Base-by-base conservation (phyloP, 2,797 vertebrate genomes). In the Brotula barbata region DNA sequence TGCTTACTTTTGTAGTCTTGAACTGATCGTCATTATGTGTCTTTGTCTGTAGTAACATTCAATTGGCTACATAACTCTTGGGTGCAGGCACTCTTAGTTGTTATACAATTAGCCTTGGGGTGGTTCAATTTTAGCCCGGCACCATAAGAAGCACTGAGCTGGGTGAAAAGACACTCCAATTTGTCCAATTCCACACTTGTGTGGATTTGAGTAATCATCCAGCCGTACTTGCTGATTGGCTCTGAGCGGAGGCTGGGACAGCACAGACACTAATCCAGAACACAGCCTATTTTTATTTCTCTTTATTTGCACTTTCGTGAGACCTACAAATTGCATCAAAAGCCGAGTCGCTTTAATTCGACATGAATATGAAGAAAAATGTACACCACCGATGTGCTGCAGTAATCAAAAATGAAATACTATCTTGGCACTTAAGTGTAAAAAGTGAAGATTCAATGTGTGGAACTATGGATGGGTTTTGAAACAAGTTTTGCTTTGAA, bases 21-120 rank as follows among this genome's bases (percentile, higher is more conserved):
- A 83, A 82, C 83, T 89, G 82, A 89, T 85, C 89, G 84, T 70
- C 85, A 86, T 90, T 86, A 84, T 71, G 73, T 70, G 54, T 81
- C 80, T 87, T 88, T 87, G 83, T 88, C 77, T 76, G 80, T 55
- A 73, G 76, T 80, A 81, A 84, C 81, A 87, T 89, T 79, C 58
- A 77, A 75, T 83, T 86, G 73, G 81, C 71, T 60, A 62, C 70
- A 81, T 84, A 87, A 85, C 71, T 87, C 68, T 75, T 39, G 75
- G 77, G 75, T 76, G 62, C 74, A 82, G 82, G 59, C 78, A 70
- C 82, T 88, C 70, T 46, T 55, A 73, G 69, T 83, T 85, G 81
- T 80, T 77, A 72, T 65, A 81, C 83, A 88, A 90, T 90, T 89
- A 88, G 77, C 60, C 64, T 70, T 74, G 40, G 67, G 87, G 80